phyloP scores from a whole-genome alignment of 2,888 invertebrate species.

The Zeuzera pyrina region DNA sequence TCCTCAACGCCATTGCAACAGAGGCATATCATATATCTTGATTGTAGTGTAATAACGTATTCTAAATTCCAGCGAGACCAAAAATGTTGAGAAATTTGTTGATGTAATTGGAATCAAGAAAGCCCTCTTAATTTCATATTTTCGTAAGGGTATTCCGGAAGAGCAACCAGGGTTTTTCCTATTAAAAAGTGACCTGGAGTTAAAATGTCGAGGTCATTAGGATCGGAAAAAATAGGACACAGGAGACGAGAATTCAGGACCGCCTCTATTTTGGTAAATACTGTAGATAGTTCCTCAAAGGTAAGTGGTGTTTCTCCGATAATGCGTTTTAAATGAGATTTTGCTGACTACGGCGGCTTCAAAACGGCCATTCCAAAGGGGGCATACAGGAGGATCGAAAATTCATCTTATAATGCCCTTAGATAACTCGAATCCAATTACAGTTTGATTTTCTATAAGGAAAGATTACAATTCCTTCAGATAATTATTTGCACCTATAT shows the following conservation, averaged over 20 bases:
- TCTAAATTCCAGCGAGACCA: no score
- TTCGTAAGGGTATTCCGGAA: slow-evolving; percentile 3
- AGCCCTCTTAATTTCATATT: background rate
- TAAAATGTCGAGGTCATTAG: slow-evolving; percentile 3
- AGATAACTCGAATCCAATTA: no score
- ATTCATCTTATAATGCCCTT: no score
- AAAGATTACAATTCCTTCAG: no score
- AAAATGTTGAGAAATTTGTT: slow-evolving; percentile 7
- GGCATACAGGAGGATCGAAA: no score
- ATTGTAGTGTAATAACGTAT: no score
- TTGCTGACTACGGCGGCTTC: slow-evolving; percentile 5
- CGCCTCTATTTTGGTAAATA: slow-evolving; percentile 4
- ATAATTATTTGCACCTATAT: no score
- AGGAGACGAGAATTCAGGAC: slow-evolving; percentile 3
- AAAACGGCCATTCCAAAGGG: no score
- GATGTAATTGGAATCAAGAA: slow-evolving; percentile 5
- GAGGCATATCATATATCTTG: no score
- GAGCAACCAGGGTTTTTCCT: slow-evolving; percentile 4
- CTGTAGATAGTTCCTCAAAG: slow-evolving; percentile 2
- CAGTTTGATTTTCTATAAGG: no score
- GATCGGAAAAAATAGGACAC: slow-evolving; percentile 3
- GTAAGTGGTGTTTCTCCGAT: slow-evolving; percentile 2
- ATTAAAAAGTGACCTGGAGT: slow-evolving; percentile 7
- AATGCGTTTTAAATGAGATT: slow-evolving; percentile 1
- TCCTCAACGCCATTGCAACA: no score